Evolutionary conservation across 2,113 vertebrate species (phyloP).

Genomic region (Macaca mulatta): DNA sequence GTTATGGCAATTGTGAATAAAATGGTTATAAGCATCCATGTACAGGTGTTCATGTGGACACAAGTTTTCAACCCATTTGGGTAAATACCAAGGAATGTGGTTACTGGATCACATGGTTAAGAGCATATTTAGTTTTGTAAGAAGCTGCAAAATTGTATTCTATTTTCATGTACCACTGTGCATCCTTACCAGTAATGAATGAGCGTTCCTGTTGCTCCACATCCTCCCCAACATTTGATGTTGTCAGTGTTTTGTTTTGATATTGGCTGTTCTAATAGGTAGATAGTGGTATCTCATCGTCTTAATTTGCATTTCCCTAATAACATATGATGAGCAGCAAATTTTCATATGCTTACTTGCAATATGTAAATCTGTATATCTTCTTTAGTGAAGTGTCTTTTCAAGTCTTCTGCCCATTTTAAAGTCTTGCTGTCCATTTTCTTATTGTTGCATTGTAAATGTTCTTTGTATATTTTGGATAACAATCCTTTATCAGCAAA

Average conservation of each 20-base stretch:
- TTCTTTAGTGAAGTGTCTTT: not conserved
- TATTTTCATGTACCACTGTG: not conserved
- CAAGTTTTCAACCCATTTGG: not conserved
- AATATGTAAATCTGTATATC: not conserved
- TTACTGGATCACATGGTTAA: not conserved
- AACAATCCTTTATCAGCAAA: not conserved
- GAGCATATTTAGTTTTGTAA: not conserved
- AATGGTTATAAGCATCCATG: not conserved
- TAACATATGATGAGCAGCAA: not conserved
- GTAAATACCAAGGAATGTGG: not conserved
- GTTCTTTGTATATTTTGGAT: not conserved
- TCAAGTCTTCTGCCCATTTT: not conserved
- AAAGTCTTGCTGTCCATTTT: not conserved
- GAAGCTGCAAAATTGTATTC: not conserved
- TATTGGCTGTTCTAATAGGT: not conserved
- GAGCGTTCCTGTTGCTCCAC: not conserved
- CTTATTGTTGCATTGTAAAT: not conserved
- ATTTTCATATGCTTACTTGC: not conserved
- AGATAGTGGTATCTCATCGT: not conserved
- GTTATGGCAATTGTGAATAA: not conserved
- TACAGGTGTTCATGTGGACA: not conserved
- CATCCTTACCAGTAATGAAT: not conserved
- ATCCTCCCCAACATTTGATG: not conserved
- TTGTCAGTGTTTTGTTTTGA: not conserved
- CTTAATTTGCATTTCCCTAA: not conserved